A percentile compares a stretch with the other conserved stretches of the same genome.
Evolutionary conservation across 2,113 vertebrate species (phyloP).

Genomic region (Nettapus auritus): DNA sequence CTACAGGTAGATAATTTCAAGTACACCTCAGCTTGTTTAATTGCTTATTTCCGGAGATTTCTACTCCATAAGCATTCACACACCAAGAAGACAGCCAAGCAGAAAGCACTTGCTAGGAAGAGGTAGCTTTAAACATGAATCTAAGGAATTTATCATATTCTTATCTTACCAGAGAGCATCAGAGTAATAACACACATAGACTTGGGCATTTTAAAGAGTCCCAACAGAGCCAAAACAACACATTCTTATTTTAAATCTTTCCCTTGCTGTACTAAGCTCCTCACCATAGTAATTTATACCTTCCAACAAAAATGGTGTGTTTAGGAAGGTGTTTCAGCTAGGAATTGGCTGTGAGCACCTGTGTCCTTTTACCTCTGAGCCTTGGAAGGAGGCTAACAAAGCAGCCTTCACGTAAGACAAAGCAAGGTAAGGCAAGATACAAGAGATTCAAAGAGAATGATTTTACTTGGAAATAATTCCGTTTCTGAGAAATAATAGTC

Average conservation of each 20-base stretch:
- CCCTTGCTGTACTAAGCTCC: neutral
- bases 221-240: neutral
- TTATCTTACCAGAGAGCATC: neutral
- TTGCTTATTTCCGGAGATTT: neutral
- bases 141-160: neutral
- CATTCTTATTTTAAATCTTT: neutral
- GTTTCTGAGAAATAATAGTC: neutral
- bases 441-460: neutral
- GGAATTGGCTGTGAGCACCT: neutral
- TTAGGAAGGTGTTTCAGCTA: neutral
- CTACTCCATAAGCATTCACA: neutral
- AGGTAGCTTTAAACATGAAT: neutral
- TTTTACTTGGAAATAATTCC: neutral
- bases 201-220: accelerated
- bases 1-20: neutral
- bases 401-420: neutral
- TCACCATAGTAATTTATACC: neutral
- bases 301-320: neutral
- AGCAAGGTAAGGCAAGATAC: neutral
- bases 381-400: neutral
- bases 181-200: neutral
- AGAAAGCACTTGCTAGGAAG: neutral
- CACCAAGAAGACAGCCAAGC: neutral
- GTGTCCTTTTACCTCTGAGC: neutral
- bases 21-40: neutral